These are phyloP conservation scores for Mus spretus DNA, from an alignment of 2,797 vertebrate species.

Conservation along the genomic window DNA sequence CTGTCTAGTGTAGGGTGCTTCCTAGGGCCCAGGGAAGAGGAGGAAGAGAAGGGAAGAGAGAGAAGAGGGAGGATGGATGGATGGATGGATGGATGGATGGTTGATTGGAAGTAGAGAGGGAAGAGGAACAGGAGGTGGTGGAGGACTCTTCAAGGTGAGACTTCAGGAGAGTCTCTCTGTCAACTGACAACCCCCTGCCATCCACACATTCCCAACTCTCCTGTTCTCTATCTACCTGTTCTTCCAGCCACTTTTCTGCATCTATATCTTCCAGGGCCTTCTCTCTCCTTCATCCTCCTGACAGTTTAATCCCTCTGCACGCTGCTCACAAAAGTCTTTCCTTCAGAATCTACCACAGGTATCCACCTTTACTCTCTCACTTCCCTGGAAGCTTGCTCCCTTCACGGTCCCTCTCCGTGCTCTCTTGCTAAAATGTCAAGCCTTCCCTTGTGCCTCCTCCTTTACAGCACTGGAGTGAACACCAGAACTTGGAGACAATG, in stretches of 20 bases:
- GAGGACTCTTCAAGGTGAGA: background rate
- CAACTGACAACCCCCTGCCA: no score
- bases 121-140: fast-evolving
- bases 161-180: background rate
- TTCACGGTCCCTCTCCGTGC: background rate
- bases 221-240: background rate
- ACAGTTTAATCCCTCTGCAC: background rate
- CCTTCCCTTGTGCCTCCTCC: background rate
- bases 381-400: background rate
- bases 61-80: background rate
- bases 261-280: background rate
- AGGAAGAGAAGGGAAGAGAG: background rate
- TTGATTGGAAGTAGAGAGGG: background rate
- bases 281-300: background rate
- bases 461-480: background rate
- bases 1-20: background rate
- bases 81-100: background rate
- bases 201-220: background rate
- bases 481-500: background rate
- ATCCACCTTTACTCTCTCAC: background rate
- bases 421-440: background rate
- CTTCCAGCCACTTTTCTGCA: background rate
- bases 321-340: background rate
- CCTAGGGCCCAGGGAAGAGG: background rate
- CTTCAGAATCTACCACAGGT: background rate